Conservation (phyloP, 2,113 vertebrate species). For the Phrynosoma platyrhinos region DNA sequence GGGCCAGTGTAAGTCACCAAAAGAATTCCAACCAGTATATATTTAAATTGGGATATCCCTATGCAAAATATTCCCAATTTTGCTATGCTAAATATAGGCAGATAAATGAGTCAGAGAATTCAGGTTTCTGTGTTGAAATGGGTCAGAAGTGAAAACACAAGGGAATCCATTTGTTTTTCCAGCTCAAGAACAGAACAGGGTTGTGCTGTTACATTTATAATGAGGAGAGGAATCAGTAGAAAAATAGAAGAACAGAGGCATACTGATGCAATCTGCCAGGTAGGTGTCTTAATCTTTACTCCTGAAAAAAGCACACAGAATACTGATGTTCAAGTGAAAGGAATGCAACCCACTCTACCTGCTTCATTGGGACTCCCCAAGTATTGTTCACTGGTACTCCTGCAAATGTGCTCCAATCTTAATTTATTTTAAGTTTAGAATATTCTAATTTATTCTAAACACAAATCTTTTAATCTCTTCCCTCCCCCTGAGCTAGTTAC, state of each 20-base stretch:
- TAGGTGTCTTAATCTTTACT: not conserved
- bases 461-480: not conserved
- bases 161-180: slow-evolving; percentile 11
- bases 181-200: not conserved
- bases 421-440: not conserved
- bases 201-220: not conserved
- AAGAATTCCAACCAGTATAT: not conserved
- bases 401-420: not conserved
- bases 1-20: too few species aligned
- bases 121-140: not conserved
- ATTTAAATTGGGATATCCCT: not conserved
- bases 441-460: too few species aligned
- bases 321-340: not conserved
- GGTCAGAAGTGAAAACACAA: not conserved
- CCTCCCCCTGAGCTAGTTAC: too few species aligned
- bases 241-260: not conserved
- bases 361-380: not conserved
- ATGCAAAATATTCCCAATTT: slow-evolving; percentile 2
- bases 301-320: not conserved
- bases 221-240: slow-evolving; percentile 4
- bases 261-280: not conserved
- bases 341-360: not conserved
- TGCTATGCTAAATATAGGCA: not conserved
- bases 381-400: too few species aligned
- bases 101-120: not conserved